phyloP scores from a whole-genome alignment of 1,140 invertebrate species.

The Varroa destructor region DNA sequence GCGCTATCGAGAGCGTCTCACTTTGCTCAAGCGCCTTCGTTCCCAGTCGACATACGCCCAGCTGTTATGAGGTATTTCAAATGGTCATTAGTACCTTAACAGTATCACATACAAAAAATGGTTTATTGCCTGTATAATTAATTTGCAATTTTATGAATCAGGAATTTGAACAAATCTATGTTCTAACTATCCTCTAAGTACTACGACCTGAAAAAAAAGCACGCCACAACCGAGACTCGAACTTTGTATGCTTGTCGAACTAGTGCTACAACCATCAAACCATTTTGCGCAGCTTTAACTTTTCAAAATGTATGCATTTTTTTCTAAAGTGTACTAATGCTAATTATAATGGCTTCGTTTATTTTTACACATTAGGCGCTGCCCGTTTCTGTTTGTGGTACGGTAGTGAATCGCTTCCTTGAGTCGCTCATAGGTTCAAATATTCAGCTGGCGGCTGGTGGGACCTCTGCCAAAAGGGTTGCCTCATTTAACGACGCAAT shows the following conservation, averaged over 20 bases:
- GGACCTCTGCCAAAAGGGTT: background rate
- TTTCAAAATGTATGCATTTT: too few species aligned
- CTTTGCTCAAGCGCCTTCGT: conserved; percentile 13
- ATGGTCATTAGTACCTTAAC: background rate
- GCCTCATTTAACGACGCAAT: conserved; percentile 20
- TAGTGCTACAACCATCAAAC: too few species aligned
- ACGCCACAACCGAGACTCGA: too few species aligned
- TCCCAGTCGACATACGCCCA: conserved; percentile 20
- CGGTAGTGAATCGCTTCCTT: background rate
- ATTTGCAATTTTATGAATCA: background rate
- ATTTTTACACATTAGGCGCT: background rate
- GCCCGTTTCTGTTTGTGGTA: background rate
- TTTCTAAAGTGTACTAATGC: too few species aligned
- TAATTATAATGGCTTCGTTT: background rate
- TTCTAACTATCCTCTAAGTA: background rate
- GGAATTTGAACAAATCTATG: background rate
- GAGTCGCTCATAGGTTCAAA: background rate
- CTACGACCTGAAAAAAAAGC: too few species aligned
- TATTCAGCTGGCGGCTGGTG: background rate
- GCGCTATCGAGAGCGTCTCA: conserved; percentile 13
- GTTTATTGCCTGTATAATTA: conserved; percentile 11
- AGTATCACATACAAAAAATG: background rate
- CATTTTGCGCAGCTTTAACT: too few species aligned
- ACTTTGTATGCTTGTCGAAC: too few species aligned
- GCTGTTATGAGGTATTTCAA: background rate